Evolutionary conservation across 2,797 vertebrate species (phyloP).

Genomic region (Petrocephalus schoutedeni): DNA sequence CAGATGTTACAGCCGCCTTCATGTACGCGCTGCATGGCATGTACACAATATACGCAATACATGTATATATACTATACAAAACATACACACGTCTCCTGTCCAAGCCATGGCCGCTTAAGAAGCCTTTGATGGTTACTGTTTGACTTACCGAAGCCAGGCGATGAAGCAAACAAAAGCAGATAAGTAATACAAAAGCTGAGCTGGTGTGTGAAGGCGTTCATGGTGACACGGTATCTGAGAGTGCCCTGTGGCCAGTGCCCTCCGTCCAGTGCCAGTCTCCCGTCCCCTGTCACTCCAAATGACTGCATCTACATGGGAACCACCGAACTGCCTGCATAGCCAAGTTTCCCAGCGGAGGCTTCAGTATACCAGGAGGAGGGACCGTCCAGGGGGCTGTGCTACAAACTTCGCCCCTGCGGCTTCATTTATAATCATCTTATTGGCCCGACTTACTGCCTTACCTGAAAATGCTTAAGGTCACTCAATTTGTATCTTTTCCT

Average conservation of each 20-base stretch:
- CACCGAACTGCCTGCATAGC: neutral
- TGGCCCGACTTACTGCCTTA: neutral
- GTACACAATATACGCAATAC: neutral
- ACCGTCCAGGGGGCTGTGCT: neutral
- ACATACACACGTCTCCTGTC: neutral
- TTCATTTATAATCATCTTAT: neutral
- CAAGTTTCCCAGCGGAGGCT: neutral
- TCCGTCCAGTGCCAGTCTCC: neutral
- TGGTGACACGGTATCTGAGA: neutral
- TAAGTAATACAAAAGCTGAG: neutral
- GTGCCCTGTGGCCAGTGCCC: neutral
- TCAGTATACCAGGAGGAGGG: neutral
- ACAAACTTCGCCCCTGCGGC: neutral
- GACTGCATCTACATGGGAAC: neutral
- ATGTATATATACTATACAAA: neutral
- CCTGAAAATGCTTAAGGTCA: neutral
- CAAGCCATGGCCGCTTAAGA: neutral
- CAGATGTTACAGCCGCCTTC: neutral
- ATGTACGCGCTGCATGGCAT: neutral
- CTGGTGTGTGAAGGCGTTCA: neutral
- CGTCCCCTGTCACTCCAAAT: neutral
- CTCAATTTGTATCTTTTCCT: neutral
- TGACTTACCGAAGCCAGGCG: neutral
- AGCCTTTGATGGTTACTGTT: neutral
- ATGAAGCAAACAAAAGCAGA: neutral